Percentiles rank a stretch among this genome's conserved stretches.
These are phyloP conservation scores for Calliopum simillimum DNA, from an alignment of 2,888 invertebrate genomes.

Conservation along the genomic window DNA sequence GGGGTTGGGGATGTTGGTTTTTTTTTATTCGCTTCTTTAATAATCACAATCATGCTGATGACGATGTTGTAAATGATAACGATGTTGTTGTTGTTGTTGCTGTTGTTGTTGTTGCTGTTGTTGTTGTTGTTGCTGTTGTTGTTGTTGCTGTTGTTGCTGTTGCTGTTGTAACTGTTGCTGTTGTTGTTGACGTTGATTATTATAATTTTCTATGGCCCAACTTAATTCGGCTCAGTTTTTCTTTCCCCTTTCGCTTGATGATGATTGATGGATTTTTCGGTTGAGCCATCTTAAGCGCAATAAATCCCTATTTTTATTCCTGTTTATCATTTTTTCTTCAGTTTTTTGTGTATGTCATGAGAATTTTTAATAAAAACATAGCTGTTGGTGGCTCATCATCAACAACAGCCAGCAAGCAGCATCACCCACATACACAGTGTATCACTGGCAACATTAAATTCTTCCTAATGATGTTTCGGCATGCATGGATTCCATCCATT, in stretches of 20 bases:
- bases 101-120: not conserved
- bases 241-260: slow-evolving; percentile 28
- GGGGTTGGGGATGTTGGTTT: slow-evolving; percentile 40
- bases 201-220: slow-evolving; percentile 43
- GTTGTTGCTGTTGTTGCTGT: slow-evolving; percentile 14
- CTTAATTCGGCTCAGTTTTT: slow-evolving; percentile 21
- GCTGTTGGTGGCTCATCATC: slow-evolving; percentile 11
- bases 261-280: slow-evolving; percentile 41
- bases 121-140: slow-evolving; percentile 34
- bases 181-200: slow-evolving; percentile 49
- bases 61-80: not conserved
- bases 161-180: slow-evolving; percentile 35
- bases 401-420: not conserved
- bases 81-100: not conserved
- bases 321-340: slow-evolving; percentile 45
- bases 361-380: slow-evolving; percentile 37
- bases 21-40: slow-evolving; percentile 35
- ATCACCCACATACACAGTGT: not conserved
- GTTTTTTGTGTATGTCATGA: slow-evolving; percentile 39
- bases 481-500: not conserved
- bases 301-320: slow-evolving; percentile 49
- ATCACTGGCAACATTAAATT: not conserved
- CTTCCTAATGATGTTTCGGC: not conserved
- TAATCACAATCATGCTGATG: slow-evolving; percentile 38
- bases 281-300: slow-evolving; percentile 47